These are phyloP conservation scores for Heliconius melpomene DNA, from an alignment of 1,140 invertebrate species.

Conservation along the genomic window DNA sequence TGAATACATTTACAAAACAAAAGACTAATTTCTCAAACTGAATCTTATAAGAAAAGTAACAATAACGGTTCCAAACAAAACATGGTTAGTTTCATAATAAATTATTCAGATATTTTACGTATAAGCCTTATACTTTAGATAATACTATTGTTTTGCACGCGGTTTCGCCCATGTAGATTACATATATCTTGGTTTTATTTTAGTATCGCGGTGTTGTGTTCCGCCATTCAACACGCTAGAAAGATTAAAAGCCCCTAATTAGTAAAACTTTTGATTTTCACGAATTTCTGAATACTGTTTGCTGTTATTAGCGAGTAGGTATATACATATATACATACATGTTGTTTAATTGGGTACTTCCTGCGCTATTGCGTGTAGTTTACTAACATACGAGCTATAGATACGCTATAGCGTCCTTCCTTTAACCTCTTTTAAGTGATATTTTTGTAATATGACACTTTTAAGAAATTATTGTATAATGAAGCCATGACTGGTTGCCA, in stretches of 20 bases:
- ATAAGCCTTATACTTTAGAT: no score
- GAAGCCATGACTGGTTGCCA: no score
- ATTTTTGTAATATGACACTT: neutral
- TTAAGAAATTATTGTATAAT: no score
- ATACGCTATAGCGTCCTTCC: neutral
- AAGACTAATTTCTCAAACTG: neutral
- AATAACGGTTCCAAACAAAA: neutral
- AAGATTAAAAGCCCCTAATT: neutral
- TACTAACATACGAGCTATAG: neutral
- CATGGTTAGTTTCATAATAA: neutral
- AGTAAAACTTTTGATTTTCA: neutral
- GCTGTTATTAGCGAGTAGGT: neutral
- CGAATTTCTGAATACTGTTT: neutral
- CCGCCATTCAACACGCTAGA: neutral
- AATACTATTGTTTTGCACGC: no score
- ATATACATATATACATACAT: neutral
- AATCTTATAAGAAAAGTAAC: neutral
- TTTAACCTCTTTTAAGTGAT: neutral
- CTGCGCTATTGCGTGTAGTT: neutral
- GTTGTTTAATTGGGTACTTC: slow-evolving; percentile 7
- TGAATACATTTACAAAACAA: slow-evolving; percentile 6
- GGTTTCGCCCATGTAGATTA: no score
- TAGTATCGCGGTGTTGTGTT: neutral
- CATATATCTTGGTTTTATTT: no score
- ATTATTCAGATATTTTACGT: neutral